Evolutionary conservation across 2,888 invertebrate species (phyloP).

Genomic region (Mythimna impura): DNA sequence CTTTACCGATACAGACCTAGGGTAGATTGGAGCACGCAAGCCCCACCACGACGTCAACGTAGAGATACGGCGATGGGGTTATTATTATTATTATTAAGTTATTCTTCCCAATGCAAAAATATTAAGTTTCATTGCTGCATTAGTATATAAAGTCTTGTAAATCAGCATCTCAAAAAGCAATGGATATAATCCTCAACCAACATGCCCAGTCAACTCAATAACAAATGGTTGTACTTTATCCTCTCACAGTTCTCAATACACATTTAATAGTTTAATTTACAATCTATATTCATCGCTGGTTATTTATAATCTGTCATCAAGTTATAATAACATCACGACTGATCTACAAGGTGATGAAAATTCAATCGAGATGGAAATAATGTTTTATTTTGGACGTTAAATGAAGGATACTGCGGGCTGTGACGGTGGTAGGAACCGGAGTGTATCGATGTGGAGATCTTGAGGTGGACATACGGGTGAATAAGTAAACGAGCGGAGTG

Average conservation of each 20-base stretch:
- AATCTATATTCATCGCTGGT: constrained; percentile 50
- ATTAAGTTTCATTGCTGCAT: not conserved
- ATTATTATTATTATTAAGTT: too few relatives aligned
- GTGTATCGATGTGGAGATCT: constrained; percentile 82
- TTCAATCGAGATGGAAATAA: constrained; percentile 82
- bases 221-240: constrained; percentile 50
- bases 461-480: constrained; percentile 68
- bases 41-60: too few relatives aligned
- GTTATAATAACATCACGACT: constrained; percentile 73
- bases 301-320: constrained; percentile 65
- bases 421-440: constrained; percentile 75
- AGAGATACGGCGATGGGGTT: too few relatives aligned
- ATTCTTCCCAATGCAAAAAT: too few relatives aligned
- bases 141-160: not conserved
- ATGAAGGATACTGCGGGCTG: constrained; percentile 84
- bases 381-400: constrained; percentile 79
- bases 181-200: not conserved
- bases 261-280: constrained; percentile 57
- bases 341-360: constrained; percentile 80
- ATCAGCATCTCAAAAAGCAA: constrained; percentile 6
- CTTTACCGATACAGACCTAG: too few relatives aligned
- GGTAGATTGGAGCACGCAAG: too few relatives aligned
- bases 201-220: constrained; percentile 28
- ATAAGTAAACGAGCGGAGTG: constrained; percentile 15
- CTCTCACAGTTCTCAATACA: constrained; percentile 4